phyloP scores from a whole-genome alignment of 2,888 invertebrate genomes.

The Ectemnius lituratus region DNA sequence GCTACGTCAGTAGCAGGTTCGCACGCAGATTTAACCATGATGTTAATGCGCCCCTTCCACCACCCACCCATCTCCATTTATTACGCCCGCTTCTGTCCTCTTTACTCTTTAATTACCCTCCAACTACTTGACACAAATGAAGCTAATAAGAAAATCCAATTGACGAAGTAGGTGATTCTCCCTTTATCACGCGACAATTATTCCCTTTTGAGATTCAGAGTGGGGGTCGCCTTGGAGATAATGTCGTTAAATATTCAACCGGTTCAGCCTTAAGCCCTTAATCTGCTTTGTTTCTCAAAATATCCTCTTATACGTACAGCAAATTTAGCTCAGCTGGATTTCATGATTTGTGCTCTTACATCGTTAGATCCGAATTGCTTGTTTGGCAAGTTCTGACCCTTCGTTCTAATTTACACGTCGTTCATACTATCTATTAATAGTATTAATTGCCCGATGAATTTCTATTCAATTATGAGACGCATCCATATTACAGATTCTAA shows the following conservation, averaged over 20 bases:
- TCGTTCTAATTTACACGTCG: too few relatives aligned
- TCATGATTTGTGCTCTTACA: slow-evolving; percentile 38
- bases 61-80: slow-evolving; percentile 6
- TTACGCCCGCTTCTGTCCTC: not conserved
- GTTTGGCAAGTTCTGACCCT: too few relatives aligned
- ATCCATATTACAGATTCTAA: too few relatives aligned
- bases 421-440: too few relatives aligned
- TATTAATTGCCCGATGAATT: too few relatives aligned
- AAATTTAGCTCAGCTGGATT: slow-evolving; percentile 37
- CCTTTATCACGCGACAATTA: not conserved
- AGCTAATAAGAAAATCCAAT: too few relatives aligned
- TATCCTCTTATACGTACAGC: slow-evolving; percentile 42
- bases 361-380: too few relatives aligned
- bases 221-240: not conserved
- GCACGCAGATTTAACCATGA: slow-evolving; percentile 47
- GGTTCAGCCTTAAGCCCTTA: slow-evolving; percentile 53
- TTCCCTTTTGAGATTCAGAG: not conserved
- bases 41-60: slow-evolving; percentile 13
- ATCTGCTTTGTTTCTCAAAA: slow-evolving; percentile 55
- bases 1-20: slow-evolving; percentile 52
- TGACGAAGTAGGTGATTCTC: too few relatives aligned
- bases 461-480: too few relatives aligned
- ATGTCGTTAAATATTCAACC: slow-evolving; percentile 54
- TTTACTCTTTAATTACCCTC: not conserved
- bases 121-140: not conserved